Evolutionary conservation across 2,888 invertebrate genomes (phyloP), one percentile per base, ranked within the genome.

Genomic region (Polydrusus cervinus): DNA sequence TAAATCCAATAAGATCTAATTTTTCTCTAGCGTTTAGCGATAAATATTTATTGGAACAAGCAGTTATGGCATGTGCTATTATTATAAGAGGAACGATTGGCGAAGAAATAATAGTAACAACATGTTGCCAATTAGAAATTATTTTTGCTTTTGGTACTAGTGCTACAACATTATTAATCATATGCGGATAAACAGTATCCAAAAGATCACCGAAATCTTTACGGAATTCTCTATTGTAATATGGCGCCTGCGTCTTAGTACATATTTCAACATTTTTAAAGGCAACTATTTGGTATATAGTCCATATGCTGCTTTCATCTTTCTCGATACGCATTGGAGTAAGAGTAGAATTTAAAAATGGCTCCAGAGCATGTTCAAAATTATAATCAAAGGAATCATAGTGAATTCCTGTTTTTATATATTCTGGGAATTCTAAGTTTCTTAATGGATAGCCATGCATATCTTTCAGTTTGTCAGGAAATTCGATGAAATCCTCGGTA

Each of bases 391-490:
- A 65, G 1, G 62, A 25, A 25, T 53, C 25, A 30, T 53, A n/a
- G 3, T 30, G 11, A 6, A 7, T 20, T 5, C 0, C 11, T 7
- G 3, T 1, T 30, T 6, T 0, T 3, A 53, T n/a, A 53, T 53
- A 53, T 13, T 13, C 2, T 0, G 53, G 20, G n/a, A 30, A 53
- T 30, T n/a, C 5, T 18, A 60, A 38, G 9, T n/a, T 16, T 18
- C 20, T 61, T 34, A 73, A 7, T 9, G 62, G 30, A 67, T 67
- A 62, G 9, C 73, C 73, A 47, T 67, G 40, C 60, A 61, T 73
- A 25, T 67, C 49, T 51, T 53, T 61, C 7, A 73, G 11, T 62
- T 67, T 73, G n/a, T 67, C 61, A 14, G 73, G 73, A 51, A 67
- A 73, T 53, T 73, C 73, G 11, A 25, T 14, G 10, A 11, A 43